Conservation (phyloP, 2,113 vertebrate genomes). For the Trinectes maculatus region DNA sequence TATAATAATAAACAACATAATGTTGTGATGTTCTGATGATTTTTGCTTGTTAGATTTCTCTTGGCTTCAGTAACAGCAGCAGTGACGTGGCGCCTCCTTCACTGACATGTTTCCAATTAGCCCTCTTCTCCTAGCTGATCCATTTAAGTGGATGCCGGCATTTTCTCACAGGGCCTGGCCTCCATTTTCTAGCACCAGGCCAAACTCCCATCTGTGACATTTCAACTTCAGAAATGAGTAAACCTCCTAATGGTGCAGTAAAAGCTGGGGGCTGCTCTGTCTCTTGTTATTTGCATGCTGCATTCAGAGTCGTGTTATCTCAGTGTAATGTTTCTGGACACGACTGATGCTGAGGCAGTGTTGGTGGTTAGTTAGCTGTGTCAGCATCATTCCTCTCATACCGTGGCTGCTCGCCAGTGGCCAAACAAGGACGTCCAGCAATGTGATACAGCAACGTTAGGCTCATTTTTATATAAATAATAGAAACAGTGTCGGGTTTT, state of each 20-base stretch:
- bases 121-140: constrained; percentile 40
- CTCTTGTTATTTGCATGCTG: not conserved
- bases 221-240: constrained; percentile 15
- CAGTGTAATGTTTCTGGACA: not conserved
- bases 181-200: constrained; percentile 34
- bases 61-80: no score
- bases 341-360: not conserved
- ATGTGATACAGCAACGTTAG: no score
- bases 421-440: constrained; percentile 21
- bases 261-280: not conserved
- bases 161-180: constrained; percentile 21
- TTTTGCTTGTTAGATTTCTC: no score
- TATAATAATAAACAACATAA: no score
- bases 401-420: not conserved
- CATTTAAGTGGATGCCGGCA: constrained; percentile 12
- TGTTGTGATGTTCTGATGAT: no score
- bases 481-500: no score
- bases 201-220: constrained; percentile 14
- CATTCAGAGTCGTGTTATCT: not conserved
- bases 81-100: constrained; percentile 19
- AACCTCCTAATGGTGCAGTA: not conserved
- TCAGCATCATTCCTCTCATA: constrained; percentile 2
- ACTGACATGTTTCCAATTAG: constrained; percentile 60
- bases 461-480: no score
- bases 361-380: no score